phyloP scores from a whole-genome alignment of 2,888 invertebrate species.

The Cerceris rybyensis region DNA sequence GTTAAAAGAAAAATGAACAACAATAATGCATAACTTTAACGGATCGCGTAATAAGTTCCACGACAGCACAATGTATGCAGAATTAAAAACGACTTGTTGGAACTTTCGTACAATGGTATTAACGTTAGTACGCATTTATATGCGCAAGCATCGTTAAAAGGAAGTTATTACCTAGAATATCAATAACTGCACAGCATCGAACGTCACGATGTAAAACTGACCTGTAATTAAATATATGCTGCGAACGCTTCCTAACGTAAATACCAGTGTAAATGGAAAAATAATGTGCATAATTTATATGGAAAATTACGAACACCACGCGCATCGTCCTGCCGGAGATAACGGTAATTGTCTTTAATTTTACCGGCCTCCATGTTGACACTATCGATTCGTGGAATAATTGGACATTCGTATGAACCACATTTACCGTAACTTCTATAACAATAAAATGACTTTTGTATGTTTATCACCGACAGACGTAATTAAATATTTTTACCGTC shows the following conservation, averaged over 20 bases:
- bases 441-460: slow-evolving; percentile 45
- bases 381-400: slow-evolving; percentile 50
- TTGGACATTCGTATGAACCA: slow-evolving; percentile 50
- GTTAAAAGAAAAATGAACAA: no score
- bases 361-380: slow-evolving; percentile 31
- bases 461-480: slow-evolving; percentile 31
- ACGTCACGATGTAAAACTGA: not conserved
- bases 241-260: not conserved
- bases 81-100: no score
- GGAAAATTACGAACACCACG: slow-evolving; percentile 19
- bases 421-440: slow-evolving; percentile 54
- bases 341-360: slow-evolving; percentile 55
- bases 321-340: slow-evolving; percentile 26
- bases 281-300: slow-evolving; percentile 45
- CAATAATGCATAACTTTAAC: no score
- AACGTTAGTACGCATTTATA: no score
- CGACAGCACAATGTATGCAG: no score
- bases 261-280: slow-evolving; percentile 27
- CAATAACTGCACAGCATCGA: no score
- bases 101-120: no score
- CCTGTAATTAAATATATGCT: slow-evolving; percentile 8
- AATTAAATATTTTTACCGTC: slow-evolving; percentile 30
- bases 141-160: no score
- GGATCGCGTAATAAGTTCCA: no score
- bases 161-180: no score